A percentile compares a stretch with the other conserved stretches of the same genome.
These are phyloP conservation scores for Andinoacara biseriatus DNA, from an alignment of 2,113 vertebrate genomes.

Conservation along the genomic window DNA sequence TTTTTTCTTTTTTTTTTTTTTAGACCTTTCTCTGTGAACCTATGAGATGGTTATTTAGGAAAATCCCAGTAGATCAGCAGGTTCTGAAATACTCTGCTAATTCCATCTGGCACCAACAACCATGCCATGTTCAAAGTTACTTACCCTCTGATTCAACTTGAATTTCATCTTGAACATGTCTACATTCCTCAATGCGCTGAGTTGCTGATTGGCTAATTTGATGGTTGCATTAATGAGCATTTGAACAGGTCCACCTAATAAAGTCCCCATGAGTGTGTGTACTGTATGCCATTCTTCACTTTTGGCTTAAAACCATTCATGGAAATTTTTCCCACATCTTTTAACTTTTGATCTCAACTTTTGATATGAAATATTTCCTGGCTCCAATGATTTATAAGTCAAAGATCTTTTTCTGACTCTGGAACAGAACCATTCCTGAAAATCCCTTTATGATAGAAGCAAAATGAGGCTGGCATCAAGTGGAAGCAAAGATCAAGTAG, in stretches of 20 bases:
- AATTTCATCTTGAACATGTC: neutral
- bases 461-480: constrained; percentile 56
- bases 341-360: constrained; percentile 31
- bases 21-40: neutral
- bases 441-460: constrained; percentile 63
- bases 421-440: constrained; percentile 53
- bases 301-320: constrained; percentile 26
- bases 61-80: neutral
- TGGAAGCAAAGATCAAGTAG: constrained; percentile 48
- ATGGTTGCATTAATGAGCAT: neutral
- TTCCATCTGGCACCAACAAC: neutral
- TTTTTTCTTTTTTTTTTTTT: neutral
- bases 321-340: constrained; percentile 34
- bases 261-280: neutral
- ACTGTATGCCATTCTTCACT: constrained; percentile 31
- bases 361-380: constrained; percentile 45
- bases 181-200: neutral
- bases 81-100: neutral
- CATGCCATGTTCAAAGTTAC: neutral
- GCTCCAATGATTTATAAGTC: constrained; percentile 50
- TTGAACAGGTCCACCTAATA: neutral
- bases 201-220: neutral
- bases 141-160: neutral
- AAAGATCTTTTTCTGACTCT: constrained; percentile 20
- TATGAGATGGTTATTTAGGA: neutral